Evolutionary conservation across 2,888 invertebrate species (phyloP).

Genomic region (Cynaeus angustus): DNA sequence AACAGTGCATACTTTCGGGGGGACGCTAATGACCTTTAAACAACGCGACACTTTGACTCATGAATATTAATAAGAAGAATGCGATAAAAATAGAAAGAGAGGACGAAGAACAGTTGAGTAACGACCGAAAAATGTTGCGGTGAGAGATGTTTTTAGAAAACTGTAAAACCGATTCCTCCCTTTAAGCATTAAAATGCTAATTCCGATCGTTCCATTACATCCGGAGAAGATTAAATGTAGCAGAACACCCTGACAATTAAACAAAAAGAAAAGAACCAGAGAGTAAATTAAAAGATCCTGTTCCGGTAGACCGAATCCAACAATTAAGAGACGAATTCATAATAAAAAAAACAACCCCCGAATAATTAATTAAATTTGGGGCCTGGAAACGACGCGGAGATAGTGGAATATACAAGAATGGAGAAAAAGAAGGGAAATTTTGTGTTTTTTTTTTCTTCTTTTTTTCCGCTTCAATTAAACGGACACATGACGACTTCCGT

Average conservation of each 20-base stretch:
- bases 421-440: no score
- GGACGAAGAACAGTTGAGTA: no score
- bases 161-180: background rate
- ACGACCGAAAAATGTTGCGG: background rate
- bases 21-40: no score
- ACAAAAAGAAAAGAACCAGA: constrained; percentile 11
- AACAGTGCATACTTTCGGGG: no score
- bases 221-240: constrained; percentile 8
- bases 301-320: constrained; percentile 24
- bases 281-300: constrained; percentile 22
- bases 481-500: background rate
- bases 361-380: background rate
- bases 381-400: no score
- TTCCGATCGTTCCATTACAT: constrained; percentile 10
- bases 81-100: no score
- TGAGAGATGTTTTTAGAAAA: background rate
- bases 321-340: constrained; percentile 20
- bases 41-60: no score
- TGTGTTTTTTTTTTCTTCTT: background rate
- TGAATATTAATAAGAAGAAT: no score
- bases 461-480: background rate
- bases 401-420: no score
- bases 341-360: constrained; percentile 14
- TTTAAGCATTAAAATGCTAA: constrained; percentile 20
- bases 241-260: constrained; percentile 25